Conservation (phyloP, 2,113 vertebrate species). For the Nyctereutes procyonoides region DNA sequence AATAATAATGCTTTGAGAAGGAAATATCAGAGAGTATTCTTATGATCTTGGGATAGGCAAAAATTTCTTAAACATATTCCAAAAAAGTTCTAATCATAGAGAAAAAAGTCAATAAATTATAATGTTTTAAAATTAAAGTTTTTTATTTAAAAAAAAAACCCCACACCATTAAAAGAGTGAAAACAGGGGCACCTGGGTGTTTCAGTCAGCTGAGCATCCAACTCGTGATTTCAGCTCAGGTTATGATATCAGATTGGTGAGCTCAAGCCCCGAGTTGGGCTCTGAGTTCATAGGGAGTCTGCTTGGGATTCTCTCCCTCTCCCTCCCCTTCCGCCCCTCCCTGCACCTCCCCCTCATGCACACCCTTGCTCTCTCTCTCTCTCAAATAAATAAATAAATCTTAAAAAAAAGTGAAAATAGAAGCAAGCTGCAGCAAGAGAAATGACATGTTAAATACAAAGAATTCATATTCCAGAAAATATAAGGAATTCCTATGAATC, state of each 20-base stretch:
- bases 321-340: not conserved
- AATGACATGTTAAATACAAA: constrained; percentile 8
- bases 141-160: not conserved
- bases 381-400: not conserved
- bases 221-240: not conserved
- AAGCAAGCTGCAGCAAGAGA: not conserved
- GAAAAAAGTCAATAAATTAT: not conserved
- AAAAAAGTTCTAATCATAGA: not conserved
- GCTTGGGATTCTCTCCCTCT: not conserved
- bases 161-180: not conserved
- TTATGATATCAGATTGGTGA: not conserved
- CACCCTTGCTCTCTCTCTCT: not conserved
- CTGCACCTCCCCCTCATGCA: no score
- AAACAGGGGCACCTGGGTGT: not conserved
- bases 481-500: not conserved
- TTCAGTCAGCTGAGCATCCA: not conserved
- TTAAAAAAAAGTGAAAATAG: not conserved
- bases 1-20: not conserved
- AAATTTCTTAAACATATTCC: not conserved
- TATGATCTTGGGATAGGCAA: not conserved
- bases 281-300: not conserved
- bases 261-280: not conserved
- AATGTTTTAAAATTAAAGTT: constrained; percentile 17
- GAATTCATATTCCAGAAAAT: not conserved
- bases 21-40: constrained; percentile 6